Evolutionary conservation across 2,113 vertebrate species (phyloP), one percentile per base, ranked within the genome.

Genomic region (Dicaeum eximium): DNA sequence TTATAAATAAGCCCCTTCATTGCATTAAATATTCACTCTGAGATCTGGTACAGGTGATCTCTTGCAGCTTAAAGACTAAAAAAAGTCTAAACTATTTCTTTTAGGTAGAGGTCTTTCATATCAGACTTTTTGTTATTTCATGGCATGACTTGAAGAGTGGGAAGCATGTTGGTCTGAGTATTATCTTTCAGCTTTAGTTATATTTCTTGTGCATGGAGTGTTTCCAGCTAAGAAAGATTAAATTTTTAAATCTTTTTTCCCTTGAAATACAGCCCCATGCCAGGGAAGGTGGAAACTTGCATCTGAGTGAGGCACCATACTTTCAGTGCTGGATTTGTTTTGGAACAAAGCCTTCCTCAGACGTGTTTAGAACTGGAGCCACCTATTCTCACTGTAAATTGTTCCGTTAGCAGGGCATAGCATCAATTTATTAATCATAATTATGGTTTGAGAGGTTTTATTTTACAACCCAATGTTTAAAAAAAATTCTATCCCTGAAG

Each of bases 281-380:
- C 0, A 5, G 11, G 20, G 33, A 35, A 30, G 8, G 24, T 1
- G 0, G 13, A 83, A 24, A n/a, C 31, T 69, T 72, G 7, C 13
- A 60, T 54, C 20, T 81, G 33, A 62, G 11, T 42, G 65, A 86
- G 37, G 15, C 0, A 0, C 21, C 58, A 30, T 62, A 54, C 56
- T 88, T 74, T 70, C 21, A 54, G 44, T 8, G 5, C 12, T 85
- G 5, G 38, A 18, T 62, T 84, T 87, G 11, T 64, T 90, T 75
- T 58, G 53, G 27, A 88, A 37, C 7, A 62, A 71, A 86, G 33
- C 6, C 5, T 79, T 79, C 47, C 48, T 88, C 35, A 42, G 1
- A 56, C 27, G 9, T 21, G 19, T 56, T 92, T 38, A 27, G 33
- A 79, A 6, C 21, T 66, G 45, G 78, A 85, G 25, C 12, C 11